phyloP scores from a whole-genome alignment of 2,888 invertebrate genomes.

The Drosophila heteroneura region DNA sequence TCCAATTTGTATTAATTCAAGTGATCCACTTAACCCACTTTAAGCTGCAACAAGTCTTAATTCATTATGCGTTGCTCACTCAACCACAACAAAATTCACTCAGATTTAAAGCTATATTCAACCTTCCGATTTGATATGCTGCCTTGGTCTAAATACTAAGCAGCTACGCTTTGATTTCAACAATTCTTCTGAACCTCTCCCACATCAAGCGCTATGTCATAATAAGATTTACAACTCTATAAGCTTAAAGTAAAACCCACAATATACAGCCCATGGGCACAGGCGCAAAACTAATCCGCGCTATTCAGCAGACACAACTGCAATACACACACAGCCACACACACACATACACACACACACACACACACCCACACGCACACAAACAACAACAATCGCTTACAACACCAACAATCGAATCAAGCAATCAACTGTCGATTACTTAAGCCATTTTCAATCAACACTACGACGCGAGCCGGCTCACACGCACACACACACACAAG shows the following conservation, averaged over 20 bases:
- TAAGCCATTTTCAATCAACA: conserved; percentile 80
- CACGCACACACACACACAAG: conserved; percentile 19
- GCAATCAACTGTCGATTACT: conserved; percentile 80
- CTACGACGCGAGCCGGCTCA: conserved; percentile 35
- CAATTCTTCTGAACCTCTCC: conserved; percentile 18
- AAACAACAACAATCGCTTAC: conserved; percentile 26
- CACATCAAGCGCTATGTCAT: conserved; percentile 9
- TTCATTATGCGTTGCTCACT: background rate
- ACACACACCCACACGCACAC: background rate
- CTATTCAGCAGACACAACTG: conserved; percentile 39
- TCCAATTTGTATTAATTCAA: background rate
- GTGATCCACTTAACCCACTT: background rate
- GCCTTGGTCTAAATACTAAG: conserved; percentile 8
- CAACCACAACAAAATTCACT: background rate
- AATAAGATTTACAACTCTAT: conserved; percentile 43
- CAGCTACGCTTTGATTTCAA: background rate
- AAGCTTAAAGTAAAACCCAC: conserved; percentile 22
- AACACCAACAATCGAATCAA: conserved; percentile 71
- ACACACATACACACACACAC: background rate
- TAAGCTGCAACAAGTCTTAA: background rate
- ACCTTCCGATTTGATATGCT: background rate
- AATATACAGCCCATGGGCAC: conserved; percentile 20
- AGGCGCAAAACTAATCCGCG: conserved; percentile 49
- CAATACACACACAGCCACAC: conserved; percentile 15
- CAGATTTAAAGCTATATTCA: background rate